Conservation (phyloP, 2,113 vertebrate species). For the Dermatemys mawii region DNA sequence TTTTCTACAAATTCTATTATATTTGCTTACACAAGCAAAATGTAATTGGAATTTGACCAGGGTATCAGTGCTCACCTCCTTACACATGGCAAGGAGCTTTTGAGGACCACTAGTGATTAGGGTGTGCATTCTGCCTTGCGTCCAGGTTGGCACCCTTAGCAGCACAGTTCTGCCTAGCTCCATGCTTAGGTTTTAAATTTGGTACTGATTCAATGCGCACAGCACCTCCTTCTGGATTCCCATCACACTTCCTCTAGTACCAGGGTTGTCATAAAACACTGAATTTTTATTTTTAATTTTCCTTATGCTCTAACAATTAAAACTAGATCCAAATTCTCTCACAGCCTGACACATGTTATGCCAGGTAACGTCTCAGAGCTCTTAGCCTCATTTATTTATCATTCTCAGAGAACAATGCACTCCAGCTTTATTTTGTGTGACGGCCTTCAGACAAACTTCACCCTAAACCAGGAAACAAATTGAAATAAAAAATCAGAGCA, state of each 20-base stretch:
- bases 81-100: too few relatives aligned
- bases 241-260: background rate
- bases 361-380: background rate
- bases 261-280: background rate
- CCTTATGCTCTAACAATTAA: background rate
- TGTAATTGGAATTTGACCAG: background rate
- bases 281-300: background rate
- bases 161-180: background rate
- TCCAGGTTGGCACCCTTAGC: background rate
- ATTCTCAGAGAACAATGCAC: background rate
- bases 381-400: fast-evolving
- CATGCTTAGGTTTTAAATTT: background rate
- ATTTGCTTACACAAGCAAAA: background rate
- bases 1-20: background rate
- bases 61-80: background rate
- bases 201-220: background rate
- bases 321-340: background rate
- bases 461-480: background rate
- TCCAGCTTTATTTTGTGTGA: background rate
- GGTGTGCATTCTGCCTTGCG: background rate
- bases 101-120: background rate
- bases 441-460: background rate
- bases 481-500: background rate
- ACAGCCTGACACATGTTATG: background rate
- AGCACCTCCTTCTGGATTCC: fast-evolving